Conservation (phyloP, 92 coral and sea anemone genomes). For the Pocillopora meandrina region DNA sequence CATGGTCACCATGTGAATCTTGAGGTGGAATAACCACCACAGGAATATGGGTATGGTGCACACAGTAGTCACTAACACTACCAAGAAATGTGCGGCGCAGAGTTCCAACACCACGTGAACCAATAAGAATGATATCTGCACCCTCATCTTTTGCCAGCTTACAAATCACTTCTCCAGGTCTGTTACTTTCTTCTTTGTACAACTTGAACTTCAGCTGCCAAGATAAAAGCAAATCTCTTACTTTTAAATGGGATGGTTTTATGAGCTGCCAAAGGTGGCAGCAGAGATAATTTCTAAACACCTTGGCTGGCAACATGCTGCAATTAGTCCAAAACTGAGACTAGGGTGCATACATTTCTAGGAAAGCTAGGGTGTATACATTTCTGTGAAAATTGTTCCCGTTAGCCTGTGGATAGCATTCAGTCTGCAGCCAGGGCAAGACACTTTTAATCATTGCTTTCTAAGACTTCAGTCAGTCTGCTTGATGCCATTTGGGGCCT, state of each 20-base stretch:
- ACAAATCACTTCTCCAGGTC: constrained; percentile 81
- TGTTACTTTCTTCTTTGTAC: constrained; percentile 76
- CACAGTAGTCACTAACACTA: constrained; percentile 80
- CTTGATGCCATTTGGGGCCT: too few relatives aligned
- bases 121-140: constrained; percentile 61
- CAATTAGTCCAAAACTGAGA: too few relatives aligned
- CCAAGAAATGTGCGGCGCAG: constrained; percentile 82
- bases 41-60: constrained; percentile 75
- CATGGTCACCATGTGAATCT: constrained; percentile 2
- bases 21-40: constrained; percentile 79
- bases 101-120: constrained; percentile 81
- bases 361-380: too few relatives aligned
- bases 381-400: too few relatives aligned
- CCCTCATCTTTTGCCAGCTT: constrained; percentile 71
- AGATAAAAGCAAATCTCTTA: neutral
- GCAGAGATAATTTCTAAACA: too few relatives aligned
- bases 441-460: too few relatives aligned
- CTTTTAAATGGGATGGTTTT: neutral
- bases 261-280: too few relatives aligned
- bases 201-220: constrained; percentile 70
- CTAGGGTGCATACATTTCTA: too few relatives aligned
- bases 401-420: too few relatives aligned
- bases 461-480: too few relatives aligned
- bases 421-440: too few relatives aligned
- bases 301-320: too few relatives aligned